Evolutionary conservation across 2,113 vertebrate genomes (phyloP).

Genomic region (Rousettus leschenaultii): DNA sequence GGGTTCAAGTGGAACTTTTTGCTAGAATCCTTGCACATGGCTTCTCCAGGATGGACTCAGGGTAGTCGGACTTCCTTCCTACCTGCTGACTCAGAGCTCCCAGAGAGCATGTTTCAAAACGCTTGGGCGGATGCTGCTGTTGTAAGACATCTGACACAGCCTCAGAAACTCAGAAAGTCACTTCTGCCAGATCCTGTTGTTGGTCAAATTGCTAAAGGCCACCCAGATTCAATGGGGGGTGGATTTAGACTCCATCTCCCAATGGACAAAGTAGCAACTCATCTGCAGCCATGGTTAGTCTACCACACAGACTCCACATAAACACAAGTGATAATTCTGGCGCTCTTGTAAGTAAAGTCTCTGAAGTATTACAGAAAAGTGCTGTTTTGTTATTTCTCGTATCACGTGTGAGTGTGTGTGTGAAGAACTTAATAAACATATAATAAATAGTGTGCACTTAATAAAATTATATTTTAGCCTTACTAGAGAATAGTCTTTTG

Average conservation of each 20-base stretch:
- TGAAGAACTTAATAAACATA: neutral
- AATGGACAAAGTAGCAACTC: neutral
- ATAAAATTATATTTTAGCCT: conserved; percentile 36
- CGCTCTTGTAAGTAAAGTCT: neutral
- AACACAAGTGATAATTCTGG: neutral
- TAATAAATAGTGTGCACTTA: conserved; percentile 34
- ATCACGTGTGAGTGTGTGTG: neutral
- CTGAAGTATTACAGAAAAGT: neutral
- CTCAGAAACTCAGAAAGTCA: neutral
- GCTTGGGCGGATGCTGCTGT: neutral
- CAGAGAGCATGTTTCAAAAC: neutral
- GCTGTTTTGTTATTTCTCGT: neutral
- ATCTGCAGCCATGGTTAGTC: neutral
- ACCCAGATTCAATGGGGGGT: neutral
- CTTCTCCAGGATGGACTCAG: neutral
- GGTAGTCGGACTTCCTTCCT: neutral
- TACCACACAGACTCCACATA: neutral
- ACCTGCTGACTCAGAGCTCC: neutral
- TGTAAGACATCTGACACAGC: neutral
- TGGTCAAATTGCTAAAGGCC: neutral
- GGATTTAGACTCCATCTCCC: neutral
- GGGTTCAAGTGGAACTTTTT: neutral
- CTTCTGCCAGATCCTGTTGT: neutral
- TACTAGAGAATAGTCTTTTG: conserved; percentile 42
- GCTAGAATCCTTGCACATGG: neutral